A percentile compares a stretch with the other conserved stretches of the same genome.
Conservation (phyloP, 1,140 invertebrate species). For the Eubasilissa regina region DNA sequence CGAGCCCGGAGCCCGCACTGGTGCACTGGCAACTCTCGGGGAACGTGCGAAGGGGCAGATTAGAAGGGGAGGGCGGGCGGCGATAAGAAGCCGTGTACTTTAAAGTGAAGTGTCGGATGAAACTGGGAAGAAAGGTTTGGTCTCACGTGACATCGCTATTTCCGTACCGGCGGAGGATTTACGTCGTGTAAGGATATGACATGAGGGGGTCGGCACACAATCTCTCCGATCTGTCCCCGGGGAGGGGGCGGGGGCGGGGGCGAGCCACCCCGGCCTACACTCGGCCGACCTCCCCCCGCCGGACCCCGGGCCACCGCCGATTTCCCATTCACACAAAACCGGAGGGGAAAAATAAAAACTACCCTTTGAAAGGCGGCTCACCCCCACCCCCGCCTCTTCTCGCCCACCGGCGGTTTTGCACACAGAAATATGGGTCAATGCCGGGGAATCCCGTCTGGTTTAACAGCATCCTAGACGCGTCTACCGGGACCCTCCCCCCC, state of each 20-base stretch:
- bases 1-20: too few relatives aligned
- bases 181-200: constrained; percentile 11
- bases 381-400: constrained; percentile 63
- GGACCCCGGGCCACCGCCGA: constrained; percentile 42
- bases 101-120: too few relatives aligned
- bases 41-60: too few relatives aligned
- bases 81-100: too few relatives aligned
- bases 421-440: constrained; percentile 74
- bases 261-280: constrained; percentile 18
- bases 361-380: constrained; percentile 71
- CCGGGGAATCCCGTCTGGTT: constrained; percentile 73
- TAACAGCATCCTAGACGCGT: constrained; percentile 59
- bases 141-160: too few relatives aligned
- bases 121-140: too few relatives aligned
- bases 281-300: constrained; percentile 22
- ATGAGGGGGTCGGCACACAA: constrained; percentile 27
- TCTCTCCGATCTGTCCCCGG: constrained; percentile 13
- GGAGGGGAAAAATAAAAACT: constrained; percentile 62
- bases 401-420: constrained; percentile 54
- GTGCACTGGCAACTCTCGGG: too few relatives aligned
- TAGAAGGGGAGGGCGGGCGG: too few relatives aligned
- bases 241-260: not conserved
- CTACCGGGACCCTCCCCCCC: constrained; percentile 37
- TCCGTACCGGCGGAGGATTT: not conserved
- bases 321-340: constrained; percentile 59